phyloP scores from a whole-genome alignment of 2,797 vertebrate genomes.

The Rhynchonycteris naso region DNA sequence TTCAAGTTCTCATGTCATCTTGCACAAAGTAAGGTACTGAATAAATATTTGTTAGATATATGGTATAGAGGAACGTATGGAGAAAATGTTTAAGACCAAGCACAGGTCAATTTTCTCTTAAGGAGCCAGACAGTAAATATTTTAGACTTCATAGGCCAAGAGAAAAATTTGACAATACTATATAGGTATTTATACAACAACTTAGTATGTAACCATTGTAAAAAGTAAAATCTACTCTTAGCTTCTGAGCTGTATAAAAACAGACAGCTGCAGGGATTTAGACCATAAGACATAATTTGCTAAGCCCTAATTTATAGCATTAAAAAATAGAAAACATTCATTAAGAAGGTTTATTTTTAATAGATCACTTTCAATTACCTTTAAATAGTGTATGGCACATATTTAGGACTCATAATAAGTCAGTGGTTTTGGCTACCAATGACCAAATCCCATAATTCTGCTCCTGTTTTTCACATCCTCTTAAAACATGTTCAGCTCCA shows the following conservation, averaged over 20 bases:
- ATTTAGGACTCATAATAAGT: not conserved
- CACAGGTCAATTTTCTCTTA: not conserved
- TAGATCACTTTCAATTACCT: not conserved
- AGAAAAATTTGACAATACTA: slow-evolving; percentile 5
- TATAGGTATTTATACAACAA: not conserved
- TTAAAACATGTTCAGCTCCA: slow-evolving; percentile 31
- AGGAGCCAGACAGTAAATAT: not conserved
- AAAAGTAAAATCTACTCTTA: not conserved
- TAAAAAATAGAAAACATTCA: not conserved
- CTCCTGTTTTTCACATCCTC: not conserved
- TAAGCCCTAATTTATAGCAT: not conserved
- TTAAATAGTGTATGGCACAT: not conserved
- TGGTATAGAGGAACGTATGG: not conserved
- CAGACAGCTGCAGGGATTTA: not conserved
- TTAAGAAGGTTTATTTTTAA: slow-evolving; percentile 16
- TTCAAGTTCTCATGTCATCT: not conserved
- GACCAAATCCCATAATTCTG: slow-evolving; percentile 6
- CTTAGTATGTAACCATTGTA: not conserved
- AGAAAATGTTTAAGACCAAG: slow-evolving; percentile 14
- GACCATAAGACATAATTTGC: not conserved
- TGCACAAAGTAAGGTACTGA: not conserved
- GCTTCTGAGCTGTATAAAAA: not conserved
- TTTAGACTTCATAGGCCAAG: not conserved
- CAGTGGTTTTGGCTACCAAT: not conserved
- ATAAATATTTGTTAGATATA: not conserved